These are phyloP conservation scores for Saturnia pavonia DNA, from an alignment of 2,888 invertebrate genomes.

Conservation along the genomic window DNA sequence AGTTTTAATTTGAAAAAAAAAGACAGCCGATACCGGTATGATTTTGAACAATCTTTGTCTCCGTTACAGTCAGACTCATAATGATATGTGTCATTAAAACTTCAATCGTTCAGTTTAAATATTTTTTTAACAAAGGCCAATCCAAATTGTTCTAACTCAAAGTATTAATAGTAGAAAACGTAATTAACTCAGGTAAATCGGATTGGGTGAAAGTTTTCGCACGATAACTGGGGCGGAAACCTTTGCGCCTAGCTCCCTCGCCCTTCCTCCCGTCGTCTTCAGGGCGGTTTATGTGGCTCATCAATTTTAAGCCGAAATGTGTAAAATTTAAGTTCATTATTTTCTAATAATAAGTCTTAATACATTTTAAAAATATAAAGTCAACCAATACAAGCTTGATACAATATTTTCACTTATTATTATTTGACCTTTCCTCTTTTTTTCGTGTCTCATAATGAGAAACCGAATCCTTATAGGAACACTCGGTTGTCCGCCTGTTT, in stretches of 20 bases:
- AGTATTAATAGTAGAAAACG: conserved; percentile 70
- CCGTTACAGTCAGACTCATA: no score
- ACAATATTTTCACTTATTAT: no score
- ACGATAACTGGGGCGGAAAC: conserved; percentile 72
- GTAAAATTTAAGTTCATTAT: conserved; percentile 35
- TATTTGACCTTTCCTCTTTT: no score
- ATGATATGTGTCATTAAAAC: no score
- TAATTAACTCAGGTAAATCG: conserved; percentile 79
- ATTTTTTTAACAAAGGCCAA: conserved; percentile 27
- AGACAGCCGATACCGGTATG: no score
- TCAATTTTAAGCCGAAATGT: conserved; percentile 28
- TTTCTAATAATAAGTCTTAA: conserved; percentile 26
- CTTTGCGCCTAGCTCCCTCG: conserved; percentile 26
- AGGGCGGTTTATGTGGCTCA: conserved; percentile 44
- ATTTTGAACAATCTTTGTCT: no score
- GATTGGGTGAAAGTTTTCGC: conserved; percentile 75
- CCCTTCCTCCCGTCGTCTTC: conserved; percentile 34
- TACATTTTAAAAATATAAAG: no score
- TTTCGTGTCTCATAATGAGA: no score
- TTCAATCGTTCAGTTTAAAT: not conserved
- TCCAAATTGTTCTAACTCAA: conserved; percentile 25
- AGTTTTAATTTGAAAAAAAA: no score
- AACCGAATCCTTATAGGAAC: no score
- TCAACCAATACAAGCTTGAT: no score
- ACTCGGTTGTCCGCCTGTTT: no score